phyloP scores from a whole-genome alignment of 2,113 vertebrate genomes.

The Psophia crepitans region DNA sequence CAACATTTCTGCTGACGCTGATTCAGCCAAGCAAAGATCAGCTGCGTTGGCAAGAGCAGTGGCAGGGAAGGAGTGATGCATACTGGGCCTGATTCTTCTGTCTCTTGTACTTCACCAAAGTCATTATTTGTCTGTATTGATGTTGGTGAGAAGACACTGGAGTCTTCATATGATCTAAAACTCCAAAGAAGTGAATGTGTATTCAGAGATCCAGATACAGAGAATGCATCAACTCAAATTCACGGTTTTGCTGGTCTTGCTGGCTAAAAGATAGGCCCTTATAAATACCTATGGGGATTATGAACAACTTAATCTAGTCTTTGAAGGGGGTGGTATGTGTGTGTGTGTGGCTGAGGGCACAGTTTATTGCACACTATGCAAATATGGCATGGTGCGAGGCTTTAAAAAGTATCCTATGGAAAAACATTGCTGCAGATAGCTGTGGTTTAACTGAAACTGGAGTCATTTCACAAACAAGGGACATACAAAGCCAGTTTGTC shows the following conservation, averaged over 20 bases:
- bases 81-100: not conserved
- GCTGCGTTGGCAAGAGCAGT: not conserved
- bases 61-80: not conserved
- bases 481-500: not conserved
- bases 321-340: not conserved
- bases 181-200: not conserved
- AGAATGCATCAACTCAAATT: not conserved
- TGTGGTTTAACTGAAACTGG: conserved; percentile 29
- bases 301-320: not conserved
- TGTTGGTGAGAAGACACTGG: not conserved
- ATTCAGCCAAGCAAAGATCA: not conserved
- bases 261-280: not conserved
- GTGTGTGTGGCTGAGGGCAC: not conserved
- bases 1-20: not conserved
- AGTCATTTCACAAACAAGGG: not conserved
- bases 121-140: not conserved
- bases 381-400: not conserved
- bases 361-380: not conserved
- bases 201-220: not conserved
- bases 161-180: not conserved
- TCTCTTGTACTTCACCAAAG: not conserved
- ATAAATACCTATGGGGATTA: not conserved
- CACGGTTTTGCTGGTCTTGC: not conserved
- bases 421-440: not conserved
- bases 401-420: not conserved